phyloP scores from a whole-genome alignment of 2,797 vertebrate genomes.

The Sphenodon punctatus region DNA sequence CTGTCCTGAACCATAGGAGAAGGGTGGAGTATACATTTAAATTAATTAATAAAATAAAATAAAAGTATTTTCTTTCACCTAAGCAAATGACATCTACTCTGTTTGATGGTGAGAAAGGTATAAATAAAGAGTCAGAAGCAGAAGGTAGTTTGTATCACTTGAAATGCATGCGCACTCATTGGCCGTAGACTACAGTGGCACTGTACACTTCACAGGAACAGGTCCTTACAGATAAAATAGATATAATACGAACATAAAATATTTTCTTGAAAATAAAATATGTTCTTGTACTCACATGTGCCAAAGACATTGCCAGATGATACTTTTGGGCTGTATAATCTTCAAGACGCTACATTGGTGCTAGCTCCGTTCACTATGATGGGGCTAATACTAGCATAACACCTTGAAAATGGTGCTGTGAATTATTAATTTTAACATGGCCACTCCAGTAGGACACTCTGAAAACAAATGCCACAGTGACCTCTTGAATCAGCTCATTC shows the following conservation, averaged over 20 bases:
- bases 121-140: neutral
- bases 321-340: too few relatives aligned
- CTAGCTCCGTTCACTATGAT: too few relatives aligned
- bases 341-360: too few relatives aligned
- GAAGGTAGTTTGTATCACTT: neutral
- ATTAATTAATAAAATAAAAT: too few relatives aligned
- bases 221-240: constrained; percentile 3
- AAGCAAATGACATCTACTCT: neutral
- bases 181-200: neutral
- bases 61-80: neutral
- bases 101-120: neutral
- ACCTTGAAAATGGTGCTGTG: too few relatives aligned
- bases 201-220: constrained; percentile 10
- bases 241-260: constrained; percentile 29
- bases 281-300: too few relatives aligned
- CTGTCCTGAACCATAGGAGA: too few relatives aligned
- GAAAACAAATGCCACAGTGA: neutral
- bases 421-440: constrained; percentile 26
- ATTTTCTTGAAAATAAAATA: too few relatives aligned
- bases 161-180: neutral
- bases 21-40: too few relatives aligned
- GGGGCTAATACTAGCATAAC: too few relatives aligned
- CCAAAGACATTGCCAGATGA: constrained; percentile 42
- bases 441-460: neutral
- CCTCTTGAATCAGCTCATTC: constrained; percentile 4